A percentile compares a stretch with the other conserved stretches of the same genome.
Conservation (phyloP, 1,140 invertebrate genomes). For the Anadara kagoshimensis region DNA sequence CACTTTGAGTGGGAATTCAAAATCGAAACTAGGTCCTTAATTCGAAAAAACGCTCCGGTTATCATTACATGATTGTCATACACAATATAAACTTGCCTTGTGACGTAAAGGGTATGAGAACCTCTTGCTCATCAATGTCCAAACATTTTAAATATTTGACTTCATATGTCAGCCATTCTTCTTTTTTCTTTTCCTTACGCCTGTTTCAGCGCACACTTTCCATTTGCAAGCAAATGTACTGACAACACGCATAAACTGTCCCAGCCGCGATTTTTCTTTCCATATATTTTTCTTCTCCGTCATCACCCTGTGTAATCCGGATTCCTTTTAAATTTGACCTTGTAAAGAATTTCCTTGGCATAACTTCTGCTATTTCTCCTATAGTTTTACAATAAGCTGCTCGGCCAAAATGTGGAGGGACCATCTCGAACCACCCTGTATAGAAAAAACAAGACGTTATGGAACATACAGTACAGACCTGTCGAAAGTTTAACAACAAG, state of each 20-base stretch:
- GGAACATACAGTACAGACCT: no score
- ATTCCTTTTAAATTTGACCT: slow-evolving; percentile 60
- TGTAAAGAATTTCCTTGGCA: slow-evolving; percentile 62
- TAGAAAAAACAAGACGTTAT: slow-evolving; percentile 14
- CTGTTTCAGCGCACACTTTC: slow-evolving; percentile 56
- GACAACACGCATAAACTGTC: slow-evolving; percentile 46
- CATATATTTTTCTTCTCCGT: slow-evolving; percentile 50
- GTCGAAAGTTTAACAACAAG: no score
- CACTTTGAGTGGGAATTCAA: slow-evolving; percentile 59
- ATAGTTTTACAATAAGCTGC: slow-evolving; percentile 52
- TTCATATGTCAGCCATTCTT: slow-evolving; percentile 57
- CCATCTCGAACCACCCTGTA: slow-evolving; percentile 64
- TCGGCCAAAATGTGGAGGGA: slow-evolving; percentile 61
- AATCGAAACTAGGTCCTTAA: slow-evolving; percentile 61
- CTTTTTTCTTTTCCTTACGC: slow-evolving; percentile 58
- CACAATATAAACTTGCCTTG: slow-evolving; percentile 61
- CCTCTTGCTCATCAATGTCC: slow-evolving; percentile 51
- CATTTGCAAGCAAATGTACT: slow-evolving; percentile 62
- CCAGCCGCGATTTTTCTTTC: slow-evolving; percentile 61
- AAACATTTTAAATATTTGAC: slow-evolving; percentile 63
- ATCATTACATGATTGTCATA: slow-evolving; percentile 55
- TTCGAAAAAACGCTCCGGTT: slow-evolving; percentile 55
- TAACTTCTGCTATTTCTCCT: slow-evolving; percentile 55
- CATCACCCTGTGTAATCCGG: slow-evolving; percentile 37
- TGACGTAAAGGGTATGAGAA: slow-evolving; percentile 58